A percentile compares a stretch with the other conserved stretches of the same genome.
Conservation (phyloP, 2,888 invertebrate species). For the Epinotia ramella region DNA sequence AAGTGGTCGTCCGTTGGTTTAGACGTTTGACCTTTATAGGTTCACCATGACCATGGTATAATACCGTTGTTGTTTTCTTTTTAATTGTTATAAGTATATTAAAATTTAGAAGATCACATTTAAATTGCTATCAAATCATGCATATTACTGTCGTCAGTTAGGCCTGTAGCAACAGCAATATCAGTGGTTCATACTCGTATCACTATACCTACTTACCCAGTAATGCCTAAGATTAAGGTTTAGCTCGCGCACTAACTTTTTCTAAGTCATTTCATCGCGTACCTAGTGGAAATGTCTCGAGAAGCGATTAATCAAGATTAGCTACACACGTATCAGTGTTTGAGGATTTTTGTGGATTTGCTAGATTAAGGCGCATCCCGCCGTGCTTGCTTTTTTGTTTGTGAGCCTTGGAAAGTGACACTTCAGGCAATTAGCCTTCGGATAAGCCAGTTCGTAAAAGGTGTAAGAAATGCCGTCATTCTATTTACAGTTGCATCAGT, state of each 20-base stretch:
- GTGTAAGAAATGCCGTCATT: slow-evolving; percentile 21
- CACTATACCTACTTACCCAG: too few species aligned
- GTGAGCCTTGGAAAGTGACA: slow-evolving; percentile 58
- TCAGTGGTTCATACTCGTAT: too few species aligned
- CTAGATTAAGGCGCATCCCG: slow-evolving; percentile 62
- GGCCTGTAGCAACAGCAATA: too few species aligned
- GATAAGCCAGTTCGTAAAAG: slow-evolving; percentile 42
- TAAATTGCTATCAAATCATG: too few species aligned
- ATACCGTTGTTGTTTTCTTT: too few species aligned
- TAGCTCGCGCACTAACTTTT: slow-evolving; percentile 9
- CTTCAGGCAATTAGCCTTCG: slow-evolving; percentile 50
- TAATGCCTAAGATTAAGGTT: neutral
- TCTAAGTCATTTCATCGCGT: slow-evolving; percentile 1
- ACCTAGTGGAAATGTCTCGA: slow-evolving; percentile 51
- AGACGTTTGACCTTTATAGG: too few species aligned
- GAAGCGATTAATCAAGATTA: slow-evolving; percentile 78
- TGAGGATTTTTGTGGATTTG: slow-evolving; percentile 74
- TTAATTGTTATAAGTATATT: too few species aligned
- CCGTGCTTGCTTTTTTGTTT: slow-evolving; percentile 57
- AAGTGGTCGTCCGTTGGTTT: too few species aligned
- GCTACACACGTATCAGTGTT: slow-evolving; percentile 70
- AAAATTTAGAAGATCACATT: too few species aligned
- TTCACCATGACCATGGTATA: too few species aligned
- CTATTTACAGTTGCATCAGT: neutral
- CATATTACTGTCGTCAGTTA: too few species aligned